A percentile compares a stretch with the other conserved stretches of the same genome.
These are phyloP conservation scores for Anthopleura sola DNA, from an alignment of 64 coral and sea anemone genomes.

Conservation along the genomic window DNA sequence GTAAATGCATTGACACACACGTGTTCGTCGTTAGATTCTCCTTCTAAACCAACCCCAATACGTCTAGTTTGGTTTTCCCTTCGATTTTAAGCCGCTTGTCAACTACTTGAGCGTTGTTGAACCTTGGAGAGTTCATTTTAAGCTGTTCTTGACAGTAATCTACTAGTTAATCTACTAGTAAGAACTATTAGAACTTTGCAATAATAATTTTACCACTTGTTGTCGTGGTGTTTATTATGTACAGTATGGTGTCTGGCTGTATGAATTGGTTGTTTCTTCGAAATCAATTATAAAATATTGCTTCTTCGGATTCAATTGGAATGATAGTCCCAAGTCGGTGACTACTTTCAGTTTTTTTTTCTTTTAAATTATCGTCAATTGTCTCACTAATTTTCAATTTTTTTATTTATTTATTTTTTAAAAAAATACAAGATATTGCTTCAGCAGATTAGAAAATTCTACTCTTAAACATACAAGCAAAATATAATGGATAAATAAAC, in stretches of 20 bases:
- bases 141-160: neutral
- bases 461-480: no score
- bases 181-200: neutral
- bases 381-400: no score
- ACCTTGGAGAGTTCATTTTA: constrained; percentile 17
- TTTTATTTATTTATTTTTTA: no score
- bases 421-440: no score
- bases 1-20: neutral
- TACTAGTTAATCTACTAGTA: neutral
- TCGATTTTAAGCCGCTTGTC: neutral
- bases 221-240: neutral
- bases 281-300: no score
- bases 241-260: neutral
- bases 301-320: no score
- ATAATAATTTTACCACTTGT: neutral
- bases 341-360: no score
- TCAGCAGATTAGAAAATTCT: no score
- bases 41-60: neutral
- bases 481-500: no score
- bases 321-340: no score
- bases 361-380: no score
- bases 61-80: neutral
- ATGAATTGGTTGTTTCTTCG: no score
- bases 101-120: constrained; percentile 32
- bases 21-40: neutral